These are phyloP conservation scores for Eciton burchellii DNA, from an alignment of 1,140 invertebrate genomes.

Conservation along the genomic window DNA sequence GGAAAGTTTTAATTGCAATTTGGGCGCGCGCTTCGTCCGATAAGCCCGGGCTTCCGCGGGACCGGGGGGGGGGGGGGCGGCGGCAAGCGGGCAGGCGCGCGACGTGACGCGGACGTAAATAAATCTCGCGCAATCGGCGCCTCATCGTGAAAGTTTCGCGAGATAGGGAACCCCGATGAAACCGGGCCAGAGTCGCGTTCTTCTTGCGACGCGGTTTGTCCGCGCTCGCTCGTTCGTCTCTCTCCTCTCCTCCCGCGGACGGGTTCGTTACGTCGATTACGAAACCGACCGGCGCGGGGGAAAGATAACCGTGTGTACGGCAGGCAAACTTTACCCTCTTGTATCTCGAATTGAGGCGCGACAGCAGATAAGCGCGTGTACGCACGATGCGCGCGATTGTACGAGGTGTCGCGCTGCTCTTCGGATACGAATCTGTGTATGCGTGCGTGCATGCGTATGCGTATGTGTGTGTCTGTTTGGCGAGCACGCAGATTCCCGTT, in stretches of 20 bases:
- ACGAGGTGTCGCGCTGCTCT: slow-evolving; percentile 24
- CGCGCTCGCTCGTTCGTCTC: neutral
- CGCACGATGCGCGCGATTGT: slow-evolving; percentile 29
- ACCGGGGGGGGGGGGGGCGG: no score
- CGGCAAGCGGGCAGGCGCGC: slow-evolving; percentile 11
- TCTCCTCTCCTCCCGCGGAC: neutral
- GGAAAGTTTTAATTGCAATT: slow-evolving; percentile 62
- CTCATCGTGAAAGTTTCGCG: slow-evolving; percentile 58
- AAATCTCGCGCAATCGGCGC: slow-evolving; percentile 60
- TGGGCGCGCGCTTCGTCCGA: slow-evolving; percentile 46
- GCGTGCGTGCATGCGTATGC: no score
- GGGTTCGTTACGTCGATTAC: slow-evolving; percentile 57
- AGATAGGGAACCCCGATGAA: slow-evolving; percentile 57
- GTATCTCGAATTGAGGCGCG: slow-evolving; percentile 61
- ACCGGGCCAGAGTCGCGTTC: slow-evolving; percentile 23
- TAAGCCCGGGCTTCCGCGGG: slow-evolving; percentile 43
- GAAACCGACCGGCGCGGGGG: slow-evolving; percentile 51
- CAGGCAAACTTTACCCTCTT: slow-evolving; percentile 63
- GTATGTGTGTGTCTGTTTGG: no score
- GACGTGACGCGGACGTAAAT: slow-evolving; percentile 59
- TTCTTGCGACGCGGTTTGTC: slow-evolving; percentile 1
- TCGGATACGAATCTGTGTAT: neutral
- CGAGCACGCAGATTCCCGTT: neutral
- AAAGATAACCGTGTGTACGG: slow-evolving; percentile 65
- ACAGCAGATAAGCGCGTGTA: slow-evolving; percentile 61